Evolutionary conservation across 2,888 invertebrate species (phyloP).

Genomic region (Diplazon laetatorius): DNA sequence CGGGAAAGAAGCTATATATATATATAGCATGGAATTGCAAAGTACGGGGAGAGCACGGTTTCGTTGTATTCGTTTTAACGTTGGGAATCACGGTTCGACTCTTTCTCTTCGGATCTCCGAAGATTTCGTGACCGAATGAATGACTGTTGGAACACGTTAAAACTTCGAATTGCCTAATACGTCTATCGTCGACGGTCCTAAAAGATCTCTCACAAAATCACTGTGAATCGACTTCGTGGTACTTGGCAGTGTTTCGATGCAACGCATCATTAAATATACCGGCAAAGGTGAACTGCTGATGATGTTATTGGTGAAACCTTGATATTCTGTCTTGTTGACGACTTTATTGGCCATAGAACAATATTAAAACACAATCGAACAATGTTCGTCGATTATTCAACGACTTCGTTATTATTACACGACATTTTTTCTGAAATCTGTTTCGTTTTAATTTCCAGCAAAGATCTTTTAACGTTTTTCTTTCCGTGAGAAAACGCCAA

Average conservation of each 20-base stretch:
- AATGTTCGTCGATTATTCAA: conserved; percentile 2
- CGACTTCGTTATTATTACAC: neutral
- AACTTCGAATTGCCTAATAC: conserved; percentile 61
- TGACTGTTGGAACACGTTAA: conserved; percentile 20
- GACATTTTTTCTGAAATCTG: neutral
- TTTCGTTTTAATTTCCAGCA: neutral
- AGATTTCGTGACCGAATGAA: conserved; percentile 56
- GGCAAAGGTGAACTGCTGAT: conserved; percentile 11
- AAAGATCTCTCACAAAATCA: conserved; percentile 29
- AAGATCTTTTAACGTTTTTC: neutral
- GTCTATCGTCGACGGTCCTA: conserved; percentile 53
- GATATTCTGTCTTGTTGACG: neutral
- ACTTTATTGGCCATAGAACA: conserved; percentile 6
- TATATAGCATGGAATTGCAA: conserved; percentile 35
- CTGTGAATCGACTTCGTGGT: conserved; percentile 44
- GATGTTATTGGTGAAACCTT: neutral
- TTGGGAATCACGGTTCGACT: conserved; percentile 45
- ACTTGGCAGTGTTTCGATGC: conserved; percentile 2
- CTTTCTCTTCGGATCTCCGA: conserved; percentile 25
- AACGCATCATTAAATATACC: neutral
- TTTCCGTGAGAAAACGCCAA: neutral
- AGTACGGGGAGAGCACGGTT: conserved; percentile 44
- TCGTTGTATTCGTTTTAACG: conserved; percentile 34
- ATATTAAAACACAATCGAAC: conserved; percentile 10
- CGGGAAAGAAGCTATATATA: conserved; percentile 33